A percentile compares a stretch with the other conserved stretches of the same genome.
These are phyloP conservation scores for Talpa occidentalis DNA, from an alignment of 2,113 vertebrate genomes.

Conservation along the genomic window DNA sequence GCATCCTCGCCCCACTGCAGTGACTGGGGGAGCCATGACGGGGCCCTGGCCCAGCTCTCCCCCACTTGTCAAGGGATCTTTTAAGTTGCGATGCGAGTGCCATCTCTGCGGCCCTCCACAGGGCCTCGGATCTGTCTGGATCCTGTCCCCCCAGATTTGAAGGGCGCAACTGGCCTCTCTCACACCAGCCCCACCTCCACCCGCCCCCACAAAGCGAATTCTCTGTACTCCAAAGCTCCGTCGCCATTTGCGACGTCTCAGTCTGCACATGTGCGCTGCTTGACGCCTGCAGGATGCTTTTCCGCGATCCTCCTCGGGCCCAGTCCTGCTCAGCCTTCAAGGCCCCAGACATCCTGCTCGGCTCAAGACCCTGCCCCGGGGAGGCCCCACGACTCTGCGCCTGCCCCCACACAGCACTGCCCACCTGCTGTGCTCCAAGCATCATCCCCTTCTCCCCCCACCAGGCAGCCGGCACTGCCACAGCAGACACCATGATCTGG, in stretches of 20 bases:
- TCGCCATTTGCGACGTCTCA: not conserved
- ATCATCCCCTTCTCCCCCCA: not conserved
- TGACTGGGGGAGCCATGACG: not conserved
- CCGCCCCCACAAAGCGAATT: not conserved
- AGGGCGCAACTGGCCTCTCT: not conserved
- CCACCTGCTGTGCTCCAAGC: not conserved
- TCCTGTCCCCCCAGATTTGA: not conserved
- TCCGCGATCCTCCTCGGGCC: not conserved
- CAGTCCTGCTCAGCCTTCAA: not conserved
- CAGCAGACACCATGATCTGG: not conserved
- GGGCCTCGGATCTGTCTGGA: not conserved
- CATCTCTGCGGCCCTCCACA: not conserved
- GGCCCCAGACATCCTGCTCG: not conserved
- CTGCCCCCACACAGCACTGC: not conserved
- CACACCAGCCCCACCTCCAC: not conserved
- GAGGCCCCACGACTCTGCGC: not conserved
- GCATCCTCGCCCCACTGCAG: not conserved
- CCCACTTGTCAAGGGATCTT: not conserved
- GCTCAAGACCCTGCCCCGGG: not conserved
- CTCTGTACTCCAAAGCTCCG: not conserved
- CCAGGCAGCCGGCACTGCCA: not conserved
- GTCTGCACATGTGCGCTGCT: not conserved
- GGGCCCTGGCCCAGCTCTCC: not conserved
- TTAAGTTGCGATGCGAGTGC: rapidly evolving
- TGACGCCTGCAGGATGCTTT: not conserved